Conservation (phyloP, 2,113 vertebrate genomes). For the Gambusia holbrooki region DNA sequence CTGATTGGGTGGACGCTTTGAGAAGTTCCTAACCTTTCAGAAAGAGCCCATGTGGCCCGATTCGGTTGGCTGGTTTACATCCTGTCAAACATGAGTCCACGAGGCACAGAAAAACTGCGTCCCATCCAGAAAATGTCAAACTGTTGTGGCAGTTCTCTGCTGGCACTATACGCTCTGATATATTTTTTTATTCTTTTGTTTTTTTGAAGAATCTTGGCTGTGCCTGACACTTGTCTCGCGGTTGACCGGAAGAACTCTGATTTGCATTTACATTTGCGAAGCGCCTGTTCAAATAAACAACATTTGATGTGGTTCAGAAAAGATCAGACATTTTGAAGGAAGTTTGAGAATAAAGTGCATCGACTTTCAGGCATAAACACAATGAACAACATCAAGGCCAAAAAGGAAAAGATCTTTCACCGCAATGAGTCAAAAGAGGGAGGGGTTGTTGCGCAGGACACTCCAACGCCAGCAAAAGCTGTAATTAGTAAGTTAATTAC, state of each 20-base stretch:
- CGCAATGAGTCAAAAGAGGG: neutral
- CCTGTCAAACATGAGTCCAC: slow-evolving; percentile 71
- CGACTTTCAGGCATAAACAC: slow-evolving; percentile 1
- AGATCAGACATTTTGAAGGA: slow-evolving; percentile 29
- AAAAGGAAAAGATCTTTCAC: slow-evolving; percentile 17
- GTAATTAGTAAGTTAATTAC: slow-evolving; percentile 66
- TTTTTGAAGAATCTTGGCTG: slow-evolving; percentile 63
- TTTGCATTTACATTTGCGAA: slow-evolving; percentile 71
- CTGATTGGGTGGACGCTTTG: slow-evolving; percentile 58
- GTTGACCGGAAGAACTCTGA: slow-evolving; percentile 58
- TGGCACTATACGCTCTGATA: slow-evolving; percentile 39
- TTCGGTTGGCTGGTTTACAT: slow-evolving; percentile 71
- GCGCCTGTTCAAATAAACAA: slow-evolving; percentile 58
- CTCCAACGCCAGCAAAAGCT: slow-evolving; percentile 41
- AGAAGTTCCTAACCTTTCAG: slow-evolving; percentile 70
- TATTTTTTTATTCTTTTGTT: neutral
- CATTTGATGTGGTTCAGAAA: slow-evolving; percentile 44
- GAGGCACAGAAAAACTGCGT: slow-evolving; percentile 57
- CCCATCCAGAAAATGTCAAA: slow-evolving; percentile 67
- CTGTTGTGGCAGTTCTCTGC: slow-evolving; percentile 60
- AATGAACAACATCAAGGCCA: slow-evolving; percentile 11
- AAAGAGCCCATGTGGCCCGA: slow-evolving; percentile 69
- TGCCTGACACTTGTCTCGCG: slow-evolving; percentile 55
- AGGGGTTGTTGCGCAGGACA: slow-evolving; percentile 34
- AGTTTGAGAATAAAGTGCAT: slow-evolving; percentile 29